These are phyloP conservation scores for Manduca sexta DNA, from an alignment of 1,140 invertebrate genomes.

Conservation along the genomic window DNA sequence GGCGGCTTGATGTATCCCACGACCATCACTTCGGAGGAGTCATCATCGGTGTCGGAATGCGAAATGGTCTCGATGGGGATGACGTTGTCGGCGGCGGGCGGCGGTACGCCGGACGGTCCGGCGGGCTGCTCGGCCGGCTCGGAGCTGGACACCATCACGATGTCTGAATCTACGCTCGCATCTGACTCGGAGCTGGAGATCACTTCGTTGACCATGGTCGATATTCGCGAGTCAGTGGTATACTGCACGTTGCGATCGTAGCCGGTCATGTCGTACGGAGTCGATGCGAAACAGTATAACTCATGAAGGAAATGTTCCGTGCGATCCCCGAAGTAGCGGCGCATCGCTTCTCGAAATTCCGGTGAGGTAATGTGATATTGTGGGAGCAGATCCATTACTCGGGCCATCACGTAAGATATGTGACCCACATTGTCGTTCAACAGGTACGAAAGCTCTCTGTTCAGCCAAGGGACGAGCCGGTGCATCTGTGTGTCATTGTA, in stretches of 20 bases:
- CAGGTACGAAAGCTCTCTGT: slow-evolving; percentile 86
- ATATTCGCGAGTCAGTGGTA: slow-evolving; percentile 46
- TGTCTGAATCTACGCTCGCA: slow-evolving; percentile 56
- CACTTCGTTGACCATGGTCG: slow-evolving; percentile 55
- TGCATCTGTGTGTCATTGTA: slow-evolving; percentile 85
- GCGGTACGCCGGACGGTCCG: slow-evolving; percentile 36
- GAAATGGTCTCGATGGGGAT: slow-evolving; percentile 67
- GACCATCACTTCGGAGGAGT: slow-evolving; percentile 63
- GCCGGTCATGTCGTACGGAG: slow-evolving; percentile 87
- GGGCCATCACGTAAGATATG: slow-evolving; percentile 77
- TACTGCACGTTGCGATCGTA: slow-evolving; percentile 79
- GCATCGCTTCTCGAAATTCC: slow-evolving; percentile 79
- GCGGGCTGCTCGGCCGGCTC: slow-evolving; percentile 35
- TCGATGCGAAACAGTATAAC: slow-evolving; percentile 88
- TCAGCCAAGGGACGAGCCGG: slow-evolving; percentile 90
- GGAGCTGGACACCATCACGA: slow-evolving; percentile 54
- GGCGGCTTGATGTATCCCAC: slow-evolving; percentile 73
- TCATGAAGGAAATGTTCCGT: slow-evolving; percentile 93
- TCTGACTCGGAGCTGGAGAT: slow-evolving; percentile 63
- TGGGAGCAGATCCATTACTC: slow-evolving; percentile 81
- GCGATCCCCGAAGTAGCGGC: slow-evolving; percentile 74
- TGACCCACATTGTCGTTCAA: slow-evolving; percentile 75
- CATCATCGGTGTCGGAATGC: slow-evolving; percentile 64
- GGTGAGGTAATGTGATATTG: slow-evolving; percentile 81
- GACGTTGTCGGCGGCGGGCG: slow-evolving; percentile 29